Evolutionary conservation across 2,797 vertebrate genomes (phyloP).

Genomic region (Sphaeramia orbicularis): DNA sequence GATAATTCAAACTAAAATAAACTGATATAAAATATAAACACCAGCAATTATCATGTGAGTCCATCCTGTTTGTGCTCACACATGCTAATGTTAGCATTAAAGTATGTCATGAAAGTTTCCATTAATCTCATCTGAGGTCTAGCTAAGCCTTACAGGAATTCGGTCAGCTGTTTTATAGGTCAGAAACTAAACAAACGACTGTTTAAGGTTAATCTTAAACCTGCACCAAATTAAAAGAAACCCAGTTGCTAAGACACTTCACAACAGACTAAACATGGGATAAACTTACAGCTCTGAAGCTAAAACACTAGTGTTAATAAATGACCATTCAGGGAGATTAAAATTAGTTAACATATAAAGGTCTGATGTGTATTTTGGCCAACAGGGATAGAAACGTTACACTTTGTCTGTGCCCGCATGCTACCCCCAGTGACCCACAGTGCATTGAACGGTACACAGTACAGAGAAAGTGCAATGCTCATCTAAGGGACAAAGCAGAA

Average conservation of each 20-base stretch:
- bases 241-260: too few relatives aligned
- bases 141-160: conserved; percentile 1
- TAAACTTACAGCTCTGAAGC: too few relatives aligned
- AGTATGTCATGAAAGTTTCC: too few relatives aligned
- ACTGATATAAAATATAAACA: background rate
- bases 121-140: background rate
- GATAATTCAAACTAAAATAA: too few relatives aligned
- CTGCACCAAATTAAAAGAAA: too few relatives aligned
- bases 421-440: conserved; percentile 1
- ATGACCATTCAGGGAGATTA: too few relatives aligned
- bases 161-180: background rate
- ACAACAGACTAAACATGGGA: too few relatives aligned
- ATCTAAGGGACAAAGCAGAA: conserved; percentile 63
- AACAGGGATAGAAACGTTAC: conserved; percentile 1
- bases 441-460: conserved; percentile 6
- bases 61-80: background rate
- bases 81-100: background rate
- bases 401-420: background rate
- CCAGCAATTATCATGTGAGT: background rate
- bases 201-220: too few relatives aligned
- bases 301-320: too few relatives aligned
- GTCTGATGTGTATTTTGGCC: background rate
- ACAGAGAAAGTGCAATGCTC: conserved; percentile 23
- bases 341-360: background rate
- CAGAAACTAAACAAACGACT: background rate